phyloP scores from a whole-genome alignment of 1,140 invertebrate genomes.

The Aphaenogaster ashmeadi region DNA sequence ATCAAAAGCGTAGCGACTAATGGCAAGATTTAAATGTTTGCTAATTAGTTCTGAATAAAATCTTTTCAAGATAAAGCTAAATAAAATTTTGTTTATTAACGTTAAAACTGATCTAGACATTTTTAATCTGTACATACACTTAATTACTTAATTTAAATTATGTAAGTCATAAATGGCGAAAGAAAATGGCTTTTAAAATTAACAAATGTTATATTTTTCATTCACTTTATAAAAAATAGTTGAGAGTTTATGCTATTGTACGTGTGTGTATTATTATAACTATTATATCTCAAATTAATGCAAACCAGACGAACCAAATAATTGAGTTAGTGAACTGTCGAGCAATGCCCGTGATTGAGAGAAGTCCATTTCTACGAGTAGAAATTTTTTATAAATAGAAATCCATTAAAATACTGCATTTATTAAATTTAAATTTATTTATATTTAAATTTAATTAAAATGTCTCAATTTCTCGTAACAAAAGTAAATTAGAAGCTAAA shows the following conservation, averaged over 20 bases:
- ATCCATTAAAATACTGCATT: not conserved
- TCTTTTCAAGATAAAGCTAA: not conserved
- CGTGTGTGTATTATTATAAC: not conserved
- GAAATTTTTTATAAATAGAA: constrained; percentile 16
- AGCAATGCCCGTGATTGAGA: not conserved
- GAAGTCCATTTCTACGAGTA: not conserved
- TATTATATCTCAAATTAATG: not conserved
- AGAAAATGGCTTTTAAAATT: not conserved
- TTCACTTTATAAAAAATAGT: not conserved
- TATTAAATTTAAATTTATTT: too few relatives aligned
- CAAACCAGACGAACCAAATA: not conserved
- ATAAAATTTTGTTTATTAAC: constrained; percentile 9
- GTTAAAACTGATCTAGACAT: constrained; percentile 12
- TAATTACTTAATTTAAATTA: constrained; percentile 1
- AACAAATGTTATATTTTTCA: not conserved
- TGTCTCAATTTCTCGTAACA: not conserved
- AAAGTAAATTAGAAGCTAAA: constrained; percentile 4
- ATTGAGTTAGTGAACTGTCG: not conserved
- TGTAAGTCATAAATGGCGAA: not conserved
- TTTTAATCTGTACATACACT: constrained; percentile 1
- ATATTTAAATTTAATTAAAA: constrained; percentile 1
- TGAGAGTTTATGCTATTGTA: not conserved
- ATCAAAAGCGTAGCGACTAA: not conserved
- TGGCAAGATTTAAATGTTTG: not conserved
- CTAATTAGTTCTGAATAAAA: constrained; percentile 8